Conservation (phyloP, 2,888 invertebrate genomes). For the Tuberolachnus salignus region DNA sequence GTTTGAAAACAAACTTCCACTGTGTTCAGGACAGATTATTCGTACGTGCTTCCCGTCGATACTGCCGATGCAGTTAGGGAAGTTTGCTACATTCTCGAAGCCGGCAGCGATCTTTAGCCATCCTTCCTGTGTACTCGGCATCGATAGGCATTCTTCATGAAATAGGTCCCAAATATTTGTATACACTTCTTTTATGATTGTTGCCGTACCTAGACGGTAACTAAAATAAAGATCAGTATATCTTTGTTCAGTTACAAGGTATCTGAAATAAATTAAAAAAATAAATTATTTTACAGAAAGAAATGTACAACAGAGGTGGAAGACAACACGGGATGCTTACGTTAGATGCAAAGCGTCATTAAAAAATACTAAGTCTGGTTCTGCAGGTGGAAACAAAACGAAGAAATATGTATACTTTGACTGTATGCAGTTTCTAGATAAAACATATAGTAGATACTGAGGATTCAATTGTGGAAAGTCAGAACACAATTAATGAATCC, state of each 20-base stretch:
- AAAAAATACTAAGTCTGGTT: constrained; percentile 3
- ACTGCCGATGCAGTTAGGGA: too few relatives aligned
- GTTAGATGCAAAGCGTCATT: background rate
- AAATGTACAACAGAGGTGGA: constrained; percentile 17
- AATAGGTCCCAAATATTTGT: constrained; percentile 23
- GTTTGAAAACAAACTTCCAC: constrained; percentile 42
- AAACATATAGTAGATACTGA: constrained; percentile 15
- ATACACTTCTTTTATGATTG: constrained; percentile 34
- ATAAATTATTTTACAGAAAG: constrained; percentile 19
- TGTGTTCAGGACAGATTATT: background rate
- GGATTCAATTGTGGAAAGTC: constrained; percentile 17
- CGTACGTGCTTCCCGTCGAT: too few relatives aligned
- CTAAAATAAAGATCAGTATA: constrained; percentile 12
- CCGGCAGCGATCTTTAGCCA: background rate
- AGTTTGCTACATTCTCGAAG: too few relatives aligned
- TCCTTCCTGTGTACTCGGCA: background rate
- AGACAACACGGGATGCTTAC: constrained; percentile 16
- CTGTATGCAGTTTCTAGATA: constrained; percentile 15
- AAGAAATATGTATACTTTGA: constrained; percentile 27
- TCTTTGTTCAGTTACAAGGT: constrained; percentile 16
- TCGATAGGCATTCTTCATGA: constrained; percentile 25
- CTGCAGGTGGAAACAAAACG: constrained; percentile 13
- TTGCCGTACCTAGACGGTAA: constrained; percentile 28
- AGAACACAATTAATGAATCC: constrained; percentile 1
- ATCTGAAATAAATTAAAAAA: constrained; percentile 9